Evolutionary conservation across 1,140 invertebrate species (phyloP).

Genomic region (Contarinia nasturtii): DNA sequence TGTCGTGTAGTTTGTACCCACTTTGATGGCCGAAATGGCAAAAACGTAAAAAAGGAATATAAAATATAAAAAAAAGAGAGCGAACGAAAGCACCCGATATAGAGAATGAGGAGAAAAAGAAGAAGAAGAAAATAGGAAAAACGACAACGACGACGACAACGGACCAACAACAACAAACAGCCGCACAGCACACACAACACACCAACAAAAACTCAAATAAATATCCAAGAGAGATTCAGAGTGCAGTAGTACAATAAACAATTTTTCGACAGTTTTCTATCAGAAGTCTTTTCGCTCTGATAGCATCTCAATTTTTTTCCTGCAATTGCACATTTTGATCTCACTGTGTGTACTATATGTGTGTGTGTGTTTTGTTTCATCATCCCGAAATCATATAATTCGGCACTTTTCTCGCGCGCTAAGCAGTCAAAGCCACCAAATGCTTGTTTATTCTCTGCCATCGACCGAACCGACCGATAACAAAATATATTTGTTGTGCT

Average conservation of each 20-base stretch:
- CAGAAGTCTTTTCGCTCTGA: constrained; percentile 6
- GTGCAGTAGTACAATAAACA: neutral
- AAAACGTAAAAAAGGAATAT: neutral
- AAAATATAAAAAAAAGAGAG: neutral
- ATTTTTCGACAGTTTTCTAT: constrained; percentile 8
- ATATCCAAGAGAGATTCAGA: neutral
- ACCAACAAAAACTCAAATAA: too few species aligned
- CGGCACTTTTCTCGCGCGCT: too few species aligned
- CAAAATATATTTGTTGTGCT: too few species aligned
- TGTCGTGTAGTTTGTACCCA: neutral
- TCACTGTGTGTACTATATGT: too few species aligned
- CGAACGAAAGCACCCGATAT: neutral
- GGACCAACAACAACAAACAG: neutral
- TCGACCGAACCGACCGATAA: too few species aligned
- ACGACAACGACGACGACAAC: too few species aligned
- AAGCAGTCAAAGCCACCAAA: too few species aligned
- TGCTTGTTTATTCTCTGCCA: too few species aligned
- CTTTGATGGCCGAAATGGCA: neutral
- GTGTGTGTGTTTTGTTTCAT: too few species aligned
- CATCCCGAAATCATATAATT: too few species aligned
- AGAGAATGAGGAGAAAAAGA: neutral
- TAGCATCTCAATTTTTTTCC: constrained; percentile 1
- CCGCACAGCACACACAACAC: neutral
- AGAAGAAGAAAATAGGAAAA: neutral
- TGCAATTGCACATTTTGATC: too few species aligned